Base-by-base conservation (phyloP, 2,888 invertebrate species). In the Ophioninae sp. region DNA sequence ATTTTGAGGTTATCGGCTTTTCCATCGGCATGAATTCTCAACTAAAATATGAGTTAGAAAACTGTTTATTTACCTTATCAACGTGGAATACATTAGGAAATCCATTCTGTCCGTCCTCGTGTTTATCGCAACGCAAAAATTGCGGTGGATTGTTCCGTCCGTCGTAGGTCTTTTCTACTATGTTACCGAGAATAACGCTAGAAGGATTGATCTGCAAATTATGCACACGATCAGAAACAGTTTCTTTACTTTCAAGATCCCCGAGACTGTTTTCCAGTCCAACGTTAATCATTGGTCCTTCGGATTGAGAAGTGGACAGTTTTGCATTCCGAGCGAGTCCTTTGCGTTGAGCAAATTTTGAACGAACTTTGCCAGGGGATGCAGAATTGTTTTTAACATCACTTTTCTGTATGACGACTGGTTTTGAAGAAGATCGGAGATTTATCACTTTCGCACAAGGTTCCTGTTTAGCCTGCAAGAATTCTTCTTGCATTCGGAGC, bases 401-500 rank as follows among this genome's bases (percentile, higher is more conserved):
- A 0, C 41, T 22, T 37, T n/a, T 2, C 59, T 51, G 68, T n/a
- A 69, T 13, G 10, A 64, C 30, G 13, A 30, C 22, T 6, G 64
- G 41, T 30, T 65, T 79, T 39, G 20, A 75, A 17, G 74, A 73
- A 37, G 72, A 56, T 2, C 86, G 87, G 20, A 87, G 86, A 92
- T 94, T 93, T 82, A 94, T 93, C 17, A 95, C 94, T 89, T 95
- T 95, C 0, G 96, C 96, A 0, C 96, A 94, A 2, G 96, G 95
- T 82, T 94, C 93, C 75, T 95, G 92, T 69, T 93, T 93, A 39
- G 94, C 93, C 86, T 95, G 94, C 82, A 95, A 91, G 90, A 96
- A 97, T 85, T 96, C 95, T 87, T 95, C 95, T 90, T 97, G 96
- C 94, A 96, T 95, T 80, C 94, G 94, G 23, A 97, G 93, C 58